Evolutionary conservation across 2,113 vertebrate species (phyloP).

Genomic region (Ranitomeya imitator): DNA sequence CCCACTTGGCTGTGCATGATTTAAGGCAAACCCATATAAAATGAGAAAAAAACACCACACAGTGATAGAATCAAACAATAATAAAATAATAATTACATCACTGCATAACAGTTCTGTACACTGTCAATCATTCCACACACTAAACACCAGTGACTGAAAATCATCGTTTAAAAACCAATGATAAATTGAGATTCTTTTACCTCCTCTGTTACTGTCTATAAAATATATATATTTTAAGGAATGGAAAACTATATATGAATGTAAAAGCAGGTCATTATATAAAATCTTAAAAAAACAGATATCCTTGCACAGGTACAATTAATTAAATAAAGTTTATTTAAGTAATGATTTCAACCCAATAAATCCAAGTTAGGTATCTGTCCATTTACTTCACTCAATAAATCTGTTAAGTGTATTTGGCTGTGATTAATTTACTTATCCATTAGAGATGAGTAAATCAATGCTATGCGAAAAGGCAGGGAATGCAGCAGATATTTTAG

Average conservation of each 20-base stretch:
- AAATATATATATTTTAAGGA: background rate
- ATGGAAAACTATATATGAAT: background rate
- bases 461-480: too few species aligned
- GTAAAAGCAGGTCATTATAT: background rate
- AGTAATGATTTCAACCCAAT: too few species aligned
- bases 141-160: background rate
- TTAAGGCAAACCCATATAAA: constrained; percentile 31
- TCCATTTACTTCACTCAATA: too few species aligned
- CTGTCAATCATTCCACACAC: background rate
- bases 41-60: background rate
- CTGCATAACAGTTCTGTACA: constrained; percentile 7
- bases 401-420: too few species aligned
- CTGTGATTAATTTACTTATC: too few species aligned
- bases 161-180: background rate
- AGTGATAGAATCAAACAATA: constrained; percentile 20
- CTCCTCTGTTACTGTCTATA: background rate
- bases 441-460: too few species aligned
- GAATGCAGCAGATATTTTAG: too few species aligned
- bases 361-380: too few species aligned
- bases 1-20: constrained; percentile 40
- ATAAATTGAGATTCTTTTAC: background rate
- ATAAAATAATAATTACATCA: constrained; percentile 13
- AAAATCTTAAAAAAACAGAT: background rate
- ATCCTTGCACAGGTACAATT: background rate
- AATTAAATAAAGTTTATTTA: background rate